phyloP scores from a whole-genome alignment of 2,797 vertebrate genomes.

The Lemur catta region DNA sequence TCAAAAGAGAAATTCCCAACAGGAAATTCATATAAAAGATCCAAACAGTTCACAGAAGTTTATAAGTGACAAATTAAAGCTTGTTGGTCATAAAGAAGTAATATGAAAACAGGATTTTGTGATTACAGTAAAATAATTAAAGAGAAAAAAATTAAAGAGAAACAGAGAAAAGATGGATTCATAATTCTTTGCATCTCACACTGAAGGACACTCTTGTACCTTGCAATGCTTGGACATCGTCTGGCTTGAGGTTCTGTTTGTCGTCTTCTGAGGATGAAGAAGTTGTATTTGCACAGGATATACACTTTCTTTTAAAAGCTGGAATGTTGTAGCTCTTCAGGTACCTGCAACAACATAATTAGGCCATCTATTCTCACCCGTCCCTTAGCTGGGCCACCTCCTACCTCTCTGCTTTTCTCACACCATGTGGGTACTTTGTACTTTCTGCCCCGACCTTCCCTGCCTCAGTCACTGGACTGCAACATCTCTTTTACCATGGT shows the following conservation, averaged over 20 bases:
- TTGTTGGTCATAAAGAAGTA: background rate
- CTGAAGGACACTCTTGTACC: conserved; percentile 59
- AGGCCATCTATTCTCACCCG: background rate
- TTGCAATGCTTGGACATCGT: background rate
- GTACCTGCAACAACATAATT: conserved; percentile 84
- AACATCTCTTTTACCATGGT: fast-evolving
- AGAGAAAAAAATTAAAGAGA: background rate
- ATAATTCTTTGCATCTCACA: fast-evolving
- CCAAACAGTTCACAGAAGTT: background rate
- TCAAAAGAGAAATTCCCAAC: conserved; percentile 40
- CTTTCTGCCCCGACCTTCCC: background rate
- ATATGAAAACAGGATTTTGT: background rate
- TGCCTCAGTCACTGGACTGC: background rate
- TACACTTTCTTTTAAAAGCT: conserved; percentile 90
- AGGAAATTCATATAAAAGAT: background rate
- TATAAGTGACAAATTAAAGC: background rate
- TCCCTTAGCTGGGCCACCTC: fast-evolving
- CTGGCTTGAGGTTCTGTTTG: conserved; percentile 70
- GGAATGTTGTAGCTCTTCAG: conserved; percentile 91
- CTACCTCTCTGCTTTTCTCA: background rate
- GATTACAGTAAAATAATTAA: background rate
- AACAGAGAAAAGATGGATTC: background rate
- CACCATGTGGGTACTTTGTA: fast-evolving
- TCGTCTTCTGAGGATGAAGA: conserved; percentile 91
- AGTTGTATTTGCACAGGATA: conserved; percentile 85